Evolutionary conservation across 2,888 invertebrate genomes (phyloP).

Genomic region (Cantharis nigra): DNA sequence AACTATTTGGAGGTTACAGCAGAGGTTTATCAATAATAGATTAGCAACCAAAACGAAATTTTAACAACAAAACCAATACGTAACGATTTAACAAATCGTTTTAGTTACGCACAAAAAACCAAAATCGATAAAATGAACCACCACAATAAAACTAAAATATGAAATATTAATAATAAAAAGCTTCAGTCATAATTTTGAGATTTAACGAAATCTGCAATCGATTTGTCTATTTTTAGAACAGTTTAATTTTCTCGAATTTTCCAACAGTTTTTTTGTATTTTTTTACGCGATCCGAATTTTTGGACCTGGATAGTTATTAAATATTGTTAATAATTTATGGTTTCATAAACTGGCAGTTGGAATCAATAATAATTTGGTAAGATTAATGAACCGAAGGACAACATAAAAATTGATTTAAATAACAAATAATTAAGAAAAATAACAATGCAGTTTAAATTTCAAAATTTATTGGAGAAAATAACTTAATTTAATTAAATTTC

Average conservation of each 20-base stretch:
- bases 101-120: not conserved
- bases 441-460: not conserved
- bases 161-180: not conserved
- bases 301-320: not conserved
- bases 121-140: not conserved
- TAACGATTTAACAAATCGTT: not conserved
- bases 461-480: not conserved
- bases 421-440: not conserved
- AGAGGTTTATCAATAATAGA: not conserved
- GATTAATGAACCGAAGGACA: not conserved
- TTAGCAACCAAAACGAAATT: not conserved
- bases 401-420: not conserved
- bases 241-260: not conserved
- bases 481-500: not conserved
- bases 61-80: not conserved
- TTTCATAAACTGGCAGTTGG: not conserved
- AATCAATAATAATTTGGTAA: not conserved
- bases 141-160: not conserved
- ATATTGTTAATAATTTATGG: not conserved
- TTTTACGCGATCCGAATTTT: not conserved
- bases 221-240: not conserved
- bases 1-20: not conserved
- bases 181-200: not conserved
- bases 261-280: not conserved
- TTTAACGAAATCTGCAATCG: not conserved